These are phyloP conservation scores for Chiloscyllium punctatum DNA, from an alignment of 2,797 vertebrate species.

Conservation along the genomic window DNA sequence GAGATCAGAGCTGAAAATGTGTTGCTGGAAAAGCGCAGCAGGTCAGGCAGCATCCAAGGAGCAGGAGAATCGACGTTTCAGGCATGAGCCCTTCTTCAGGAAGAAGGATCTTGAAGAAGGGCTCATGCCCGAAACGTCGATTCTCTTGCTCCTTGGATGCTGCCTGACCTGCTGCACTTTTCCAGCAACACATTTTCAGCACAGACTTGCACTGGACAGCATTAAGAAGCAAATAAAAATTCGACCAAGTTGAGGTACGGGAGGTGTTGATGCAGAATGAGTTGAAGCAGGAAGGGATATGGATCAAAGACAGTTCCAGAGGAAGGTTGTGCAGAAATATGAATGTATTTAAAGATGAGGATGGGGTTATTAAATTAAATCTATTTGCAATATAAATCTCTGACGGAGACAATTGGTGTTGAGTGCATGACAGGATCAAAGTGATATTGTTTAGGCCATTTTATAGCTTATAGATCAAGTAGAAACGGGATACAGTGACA, in stretches of 20 bases:
- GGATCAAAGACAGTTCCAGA: neutral
- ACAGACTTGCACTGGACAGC: too few relatives aligned
- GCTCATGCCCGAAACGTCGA: too few relatives aligned
- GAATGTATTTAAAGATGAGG: neutral
- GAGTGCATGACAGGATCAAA: neutral
- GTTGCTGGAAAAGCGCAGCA: too few relatives aligned
- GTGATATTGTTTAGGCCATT: neutral
- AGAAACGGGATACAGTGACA: too few relatives aligned
- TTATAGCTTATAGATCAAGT: neutral
- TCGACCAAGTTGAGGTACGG: neutral
- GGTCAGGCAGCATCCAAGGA: too few relatives aligned
- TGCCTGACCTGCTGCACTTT: too few relatives aligned
- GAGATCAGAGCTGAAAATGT: too few relatives aligned
- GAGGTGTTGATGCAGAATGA: neutral
- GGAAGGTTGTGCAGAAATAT: neutral
- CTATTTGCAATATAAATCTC: neutral
- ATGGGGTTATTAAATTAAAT: neutral
- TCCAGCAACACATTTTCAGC: too few relatives aligned
- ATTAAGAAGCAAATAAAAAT: neutral
- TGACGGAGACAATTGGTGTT: neutral
- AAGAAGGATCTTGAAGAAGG: too few relatives aligned
- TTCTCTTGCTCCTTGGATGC: too few relatives aligned
- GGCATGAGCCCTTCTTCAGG: too few relatives aligned
- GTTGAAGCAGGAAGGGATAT: neutral
- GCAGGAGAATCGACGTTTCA: too few relatives aligned